Evolutionary conservation across 2,888 invertebrate genomes (phyloP).

Genomic region (Epiblema foenella): DNA sequence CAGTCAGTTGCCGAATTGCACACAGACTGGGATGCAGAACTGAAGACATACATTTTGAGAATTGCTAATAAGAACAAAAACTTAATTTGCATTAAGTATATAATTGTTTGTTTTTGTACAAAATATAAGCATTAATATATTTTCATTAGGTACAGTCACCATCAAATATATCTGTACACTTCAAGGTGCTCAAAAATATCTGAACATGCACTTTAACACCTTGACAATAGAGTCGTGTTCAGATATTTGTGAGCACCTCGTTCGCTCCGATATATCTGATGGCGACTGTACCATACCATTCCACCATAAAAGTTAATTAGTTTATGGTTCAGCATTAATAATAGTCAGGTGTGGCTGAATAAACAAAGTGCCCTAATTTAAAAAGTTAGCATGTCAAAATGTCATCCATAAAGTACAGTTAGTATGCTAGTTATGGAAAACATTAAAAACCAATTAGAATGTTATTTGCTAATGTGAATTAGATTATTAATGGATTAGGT

Average conservation of each 20-base stretch:
- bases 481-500: background rate
- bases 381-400: constrained; percentile 34
- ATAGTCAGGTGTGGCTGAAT: constrained; percentile 28
- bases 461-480: constrained; percentile 9
- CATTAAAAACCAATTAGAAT: constrained; percentile 30
- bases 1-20: background rate
- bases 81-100: background rate
- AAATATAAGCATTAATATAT: background rate
- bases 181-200: too few relatives aligned
- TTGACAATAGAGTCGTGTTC: too few relatives aligned
- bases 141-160: background rate
- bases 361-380: constrained; percentile 28
- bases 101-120: too few relatives aligned
- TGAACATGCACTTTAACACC: too few relatives aligned
- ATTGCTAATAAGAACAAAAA: background rate
- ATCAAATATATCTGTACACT: too few relatives aligned
- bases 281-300: too few relatives aligned
- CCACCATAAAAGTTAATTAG: constrained; percentile 15
- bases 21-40: background rate
- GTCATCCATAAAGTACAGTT: constrained; percentile 17
- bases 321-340: constrained; percentile 28
- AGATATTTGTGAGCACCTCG: too few relatives aligned
- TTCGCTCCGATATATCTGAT: too few relatives aligned
- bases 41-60: background rate
- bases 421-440: constrained; percentile 1